A percentile compares a stretch with the other conserved stretches of the same genome.
Conservation (phyloP, 2,888 invertebrate genomes). For the Eulithis prunata region DNA sequence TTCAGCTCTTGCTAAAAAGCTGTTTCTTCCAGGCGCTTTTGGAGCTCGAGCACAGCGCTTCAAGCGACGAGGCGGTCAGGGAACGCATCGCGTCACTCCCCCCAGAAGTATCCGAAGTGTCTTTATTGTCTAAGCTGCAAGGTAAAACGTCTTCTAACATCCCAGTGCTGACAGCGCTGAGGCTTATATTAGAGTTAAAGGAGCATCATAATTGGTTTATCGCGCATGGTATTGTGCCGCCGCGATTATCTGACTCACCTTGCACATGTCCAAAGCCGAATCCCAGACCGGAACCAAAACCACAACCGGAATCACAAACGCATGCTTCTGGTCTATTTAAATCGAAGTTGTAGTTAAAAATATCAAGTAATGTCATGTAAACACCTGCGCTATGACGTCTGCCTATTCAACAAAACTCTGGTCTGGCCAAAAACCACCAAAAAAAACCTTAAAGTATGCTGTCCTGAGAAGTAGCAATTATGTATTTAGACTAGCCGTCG, state of each 20-base stretch:
- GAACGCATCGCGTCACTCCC: conserved; percentile 97
- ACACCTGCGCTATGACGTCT: neutral
- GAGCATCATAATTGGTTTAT: neutral
- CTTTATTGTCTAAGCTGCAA: conserved; percentile 93
- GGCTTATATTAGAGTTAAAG: conserved; percentile 8
- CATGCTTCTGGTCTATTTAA: neutral
- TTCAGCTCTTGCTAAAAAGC: conserved; percentile 4
- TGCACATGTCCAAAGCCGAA: conserved; percentile 7
- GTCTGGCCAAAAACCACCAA: no score
- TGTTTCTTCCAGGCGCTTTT: conserved; percentile 83
- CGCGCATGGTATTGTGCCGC: neutral
- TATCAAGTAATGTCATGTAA: neutral
- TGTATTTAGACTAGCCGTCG: no score
- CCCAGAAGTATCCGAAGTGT: conserved; percentile 96
- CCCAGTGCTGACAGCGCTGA: neutral
- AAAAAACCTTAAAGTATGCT: no score
- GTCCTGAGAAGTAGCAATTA: no score
- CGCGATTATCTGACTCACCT: neutral
- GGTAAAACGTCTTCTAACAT: conserved; percentile 76
- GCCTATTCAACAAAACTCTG: no score
- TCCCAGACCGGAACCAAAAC: neutral
- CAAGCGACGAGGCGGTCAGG: conserved; percentile 96
- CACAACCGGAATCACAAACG: neutral
- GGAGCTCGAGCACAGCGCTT: conserved; percentile 97
- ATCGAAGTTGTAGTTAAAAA: conserved; percentile 1